Evolutionary conservation across 2,113 vertebrate species (phyloP).

Genomic region (Oryzias javanicus): DNA sequence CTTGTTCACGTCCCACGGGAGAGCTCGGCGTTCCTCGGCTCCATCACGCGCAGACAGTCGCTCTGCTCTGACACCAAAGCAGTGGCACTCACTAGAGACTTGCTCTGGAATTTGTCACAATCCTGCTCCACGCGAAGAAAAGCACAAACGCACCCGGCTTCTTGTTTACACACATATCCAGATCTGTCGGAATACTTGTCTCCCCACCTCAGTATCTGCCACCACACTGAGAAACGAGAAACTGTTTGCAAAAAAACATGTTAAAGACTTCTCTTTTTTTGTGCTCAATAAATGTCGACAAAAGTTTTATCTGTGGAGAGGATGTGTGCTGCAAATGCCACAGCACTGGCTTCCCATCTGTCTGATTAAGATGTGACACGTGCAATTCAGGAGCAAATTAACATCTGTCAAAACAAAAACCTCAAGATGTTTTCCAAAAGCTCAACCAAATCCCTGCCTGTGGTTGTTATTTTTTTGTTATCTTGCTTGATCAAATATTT

Average conservation of each 20-base stretch:
- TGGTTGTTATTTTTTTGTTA: conserved; percentile 1
- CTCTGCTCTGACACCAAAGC: conserved; percentile 78
- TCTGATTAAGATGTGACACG: conserved; percentile 29
- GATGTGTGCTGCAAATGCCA: conserved; percentile 35
- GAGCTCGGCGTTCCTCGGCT: conserved; percentile 62
- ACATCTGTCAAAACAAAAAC: conserved; percentile 27
- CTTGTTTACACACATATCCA: conserved; percentile 76
- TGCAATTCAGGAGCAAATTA: conserved; percentile 33
- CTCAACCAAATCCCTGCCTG: conserved; percentile 1
- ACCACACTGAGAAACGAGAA: conserved; percentile 45
- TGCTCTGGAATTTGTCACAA: conserved; percentile 80
- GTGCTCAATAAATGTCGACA: conserved; percentile 55
- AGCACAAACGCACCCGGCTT: conserved; percentile 64
- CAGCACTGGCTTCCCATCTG: conserved; percentile 17
- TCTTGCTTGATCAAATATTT: conserved; percentile 24
- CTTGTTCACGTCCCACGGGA: conserved; percentile 77
- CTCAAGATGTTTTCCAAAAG: conserved; percentile 21
- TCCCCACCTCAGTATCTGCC: conserved; percentile 65
- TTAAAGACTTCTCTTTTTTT: conserved; percentile 48
- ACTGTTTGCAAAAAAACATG: conserved; percentile 38
- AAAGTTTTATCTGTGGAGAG: conserved; percentile 47
- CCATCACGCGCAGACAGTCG: conserved; percentile 72
- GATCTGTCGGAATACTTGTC: conserved; percentile 73
- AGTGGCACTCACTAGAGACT: conserved; percentile 71
- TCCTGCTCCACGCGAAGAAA: conserved; percentile 62